Evolutionary conservation across 1,140 invertebrate species (phyloP), one percentile per base, ranked within the genome.

Genomic region (Pristionchus pacificus): DNA sequence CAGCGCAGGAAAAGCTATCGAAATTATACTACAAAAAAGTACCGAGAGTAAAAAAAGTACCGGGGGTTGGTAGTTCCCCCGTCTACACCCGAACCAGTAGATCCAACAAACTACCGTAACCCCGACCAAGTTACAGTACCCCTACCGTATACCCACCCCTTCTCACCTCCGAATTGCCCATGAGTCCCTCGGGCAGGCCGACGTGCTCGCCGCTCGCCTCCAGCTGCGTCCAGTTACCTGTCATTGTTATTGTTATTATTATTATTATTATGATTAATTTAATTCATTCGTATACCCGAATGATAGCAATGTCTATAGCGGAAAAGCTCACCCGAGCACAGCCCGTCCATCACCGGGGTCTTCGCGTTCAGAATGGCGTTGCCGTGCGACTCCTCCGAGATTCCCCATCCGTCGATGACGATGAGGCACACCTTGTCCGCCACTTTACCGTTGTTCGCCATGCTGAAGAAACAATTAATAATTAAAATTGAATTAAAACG

Each of bases 121-220:
- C n/a, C n/a, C n/a, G n/a, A n/a, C n/a, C n/a, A n/a, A n/a, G n/a
- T n/a, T n/a, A n/a, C n/a, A n/a, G n/a, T n/a, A n/a, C n/a, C n/a
- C n/a, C n/a, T n/a, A n/a, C n/a, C n/a, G n/a, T n/a, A n/a, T n/a
- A n/a, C n/a, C n/a, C n/a, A n/a, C n/a, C n/a, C n/a, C 57, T 2
- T 19, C 65, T n/a, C 14, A 69, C 67, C 82, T 87, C 86, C 25
- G 85, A 87, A 66, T 87, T 87, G 10, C 86, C 86, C 86, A 87
- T 87, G 57, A 86, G 77, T 49, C 86, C 86, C 61, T 83, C 84
- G 3, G 86, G 86, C 38, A 87, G 78, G 32, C 86, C 86, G 65
- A 87, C 87, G 27, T 84, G 82, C 25, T 83, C 63, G 14, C 87
- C 87, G 31, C 84, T 85, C 24, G 87, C 87, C 70, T 85, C 85